Evolutionary conservation across 2,888 invertebrate genomes (phyloP).

Genomic region (Carpatolechia fugitivella): DNA sequence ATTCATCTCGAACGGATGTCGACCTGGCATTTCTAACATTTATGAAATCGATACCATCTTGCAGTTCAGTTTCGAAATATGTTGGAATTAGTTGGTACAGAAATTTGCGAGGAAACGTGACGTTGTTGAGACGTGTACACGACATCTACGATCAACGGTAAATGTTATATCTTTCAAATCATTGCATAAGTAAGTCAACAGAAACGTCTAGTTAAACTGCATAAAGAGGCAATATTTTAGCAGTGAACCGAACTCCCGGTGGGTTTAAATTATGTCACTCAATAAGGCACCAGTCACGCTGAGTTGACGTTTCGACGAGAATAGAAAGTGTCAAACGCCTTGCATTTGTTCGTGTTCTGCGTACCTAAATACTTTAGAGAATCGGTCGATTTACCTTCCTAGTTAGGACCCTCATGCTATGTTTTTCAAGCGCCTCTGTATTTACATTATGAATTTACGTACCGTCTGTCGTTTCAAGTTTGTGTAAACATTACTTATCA

Average conservation of each 20-base stretch:
- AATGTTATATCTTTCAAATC: neutral
- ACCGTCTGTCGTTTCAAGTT: constrained; percentile 11
- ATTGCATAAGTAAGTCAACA: constrained; percentile 5
- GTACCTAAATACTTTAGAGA: constrained; percentile 49
- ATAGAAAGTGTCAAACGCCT: constrained; percentile 71
- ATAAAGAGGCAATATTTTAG: constrained; percentile 17
- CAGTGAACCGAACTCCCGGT: constrained; percentile 26
- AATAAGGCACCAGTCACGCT: constrained; percentile 47
- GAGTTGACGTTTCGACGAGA: constrained; percentile 51
- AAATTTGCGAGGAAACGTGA: neutral
- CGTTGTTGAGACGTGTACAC: neutral
- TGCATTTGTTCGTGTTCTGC: constrained; percentile 45
- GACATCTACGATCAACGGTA: neutral
- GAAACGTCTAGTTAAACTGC: neutral
- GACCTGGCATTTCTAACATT: constrained; percentile 44
- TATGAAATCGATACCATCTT: constrained; percentile 28
- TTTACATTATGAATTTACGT: constrained; percentile 22
- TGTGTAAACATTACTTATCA: neutral
- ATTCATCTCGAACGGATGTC: constrained; percentile 54
- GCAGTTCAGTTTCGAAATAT: constrained; percentile 11
- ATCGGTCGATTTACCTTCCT: constrained; percentile 32
- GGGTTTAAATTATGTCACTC: constrained; percentile 51
- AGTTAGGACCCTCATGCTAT: constrained; percentile 33
- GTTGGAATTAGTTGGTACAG: neutral
- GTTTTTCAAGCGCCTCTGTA: constrained; percentile 21